phyloP scores from a whole-genome alignment of 1,140 invertebrate species.

The Caerostris extrusa region DNA sequence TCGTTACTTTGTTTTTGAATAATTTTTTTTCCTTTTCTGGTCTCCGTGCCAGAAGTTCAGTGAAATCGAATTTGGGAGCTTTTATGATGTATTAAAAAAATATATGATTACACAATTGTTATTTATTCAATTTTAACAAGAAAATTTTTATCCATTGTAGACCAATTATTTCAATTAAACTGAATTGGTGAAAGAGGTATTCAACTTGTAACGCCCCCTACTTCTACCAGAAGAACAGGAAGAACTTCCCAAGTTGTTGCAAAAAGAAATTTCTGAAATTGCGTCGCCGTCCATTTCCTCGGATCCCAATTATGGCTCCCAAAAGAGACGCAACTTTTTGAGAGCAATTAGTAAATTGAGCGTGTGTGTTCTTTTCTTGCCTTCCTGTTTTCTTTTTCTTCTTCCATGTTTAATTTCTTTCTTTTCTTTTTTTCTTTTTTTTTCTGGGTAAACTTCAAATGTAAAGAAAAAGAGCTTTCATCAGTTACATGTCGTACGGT shows the following conservation, averaged over 20 bases:
- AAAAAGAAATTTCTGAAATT: slow-evolving; percentile 30
- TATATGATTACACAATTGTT: too few relatives aligned
- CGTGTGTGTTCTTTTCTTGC: not conserved
- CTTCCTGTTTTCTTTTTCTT: not conserved
- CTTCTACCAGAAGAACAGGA: not conserved
- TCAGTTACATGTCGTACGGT: slow-evolving; percentile 17
- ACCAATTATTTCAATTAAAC: too few relatives aligned
- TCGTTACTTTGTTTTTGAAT: not conserved
- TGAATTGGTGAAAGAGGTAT: too few relatives aligned
- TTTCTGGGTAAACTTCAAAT: not conserved
- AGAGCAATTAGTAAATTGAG: slow-evolving; percentile 69
- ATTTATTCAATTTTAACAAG: too few relatives aligned
- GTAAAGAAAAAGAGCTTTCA: slow-evolving; percentile 28
- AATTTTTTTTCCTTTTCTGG: not conserved
- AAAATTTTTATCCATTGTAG: too few relatives aligned
- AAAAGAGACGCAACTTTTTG: slow-evolving; percentile 19
- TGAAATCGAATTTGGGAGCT: not conserved
- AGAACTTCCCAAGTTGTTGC: not conserved
- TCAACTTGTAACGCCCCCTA: too few relatives aligned
- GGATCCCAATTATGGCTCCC: slow-evolving; percentile 51
- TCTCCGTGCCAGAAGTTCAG: slow-evolving; percentile 10
- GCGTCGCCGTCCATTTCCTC: not conserved
- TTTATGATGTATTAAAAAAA: not conserved
- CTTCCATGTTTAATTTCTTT: too few relatives aligned
- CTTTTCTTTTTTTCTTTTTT: too few relatives aligned